These are phyloP conservation scores for Halocynthia aurantium DNA, from an alignment of 23 tunicate genomes.

Conservation along the genomic window DNA sequence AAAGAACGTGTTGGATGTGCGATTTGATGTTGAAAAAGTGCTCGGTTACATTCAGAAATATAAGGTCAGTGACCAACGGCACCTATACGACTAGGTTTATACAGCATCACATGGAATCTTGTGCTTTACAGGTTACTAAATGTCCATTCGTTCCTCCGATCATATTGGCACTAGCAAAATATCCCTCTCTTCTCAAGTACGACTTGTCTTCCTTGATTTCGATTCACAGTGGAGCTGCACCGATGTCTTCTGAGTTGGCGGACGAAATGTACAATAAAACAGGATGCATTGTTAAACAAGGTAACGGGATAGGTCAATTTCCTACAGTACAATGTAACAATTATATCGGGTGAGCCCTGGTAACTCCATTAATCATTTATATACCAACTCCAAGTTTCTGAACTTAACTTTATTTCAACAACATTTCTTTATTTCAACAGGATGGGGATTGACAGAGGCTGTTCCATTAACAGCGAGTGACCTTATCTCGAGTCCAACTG, in stretches of 20 bases:
- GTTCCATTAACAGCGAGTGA: conserved; percentile 28
- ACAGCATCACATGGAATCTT: background rate
- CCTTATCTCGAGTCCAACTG: background rate
- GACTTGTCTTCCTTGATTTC: conserved; percentile 41
- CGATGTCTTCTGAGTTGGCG: conserved; percentile 37
- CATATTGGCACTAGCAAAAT: conserved; percentile 47
- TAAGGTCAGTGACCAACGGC: conserved; percentile 24
- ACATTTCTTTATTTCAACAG: conserved; percentile 8
- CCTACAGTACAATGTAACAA: too few relatives aligned
- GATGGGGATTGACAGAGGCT: conserved; percentile 63
- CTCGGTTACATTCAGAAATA: conserved; percentile 25
- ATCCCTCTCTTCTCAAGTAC: conserved; percentile 32
- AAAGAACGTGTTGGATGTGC: conserved; percentile 28
- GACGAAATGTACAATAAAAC: conserved; percentile 14
- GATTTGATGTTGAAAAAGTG: conserved; percentile 37
- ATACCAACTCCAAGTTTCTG: background rate
- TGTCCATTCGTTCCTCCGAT: conserved; percentile 45
- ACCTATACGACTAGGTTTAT: background rate
- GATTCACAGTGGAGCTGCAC: conserved; percentile 57
- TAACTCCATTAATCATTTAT: too few relatives aligned
- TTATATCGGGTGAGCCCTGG: too few relatives aligned
- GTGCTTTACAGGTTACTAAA: conserved; percentile 10
- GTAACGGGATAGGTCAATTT: conserved; percentile 17
- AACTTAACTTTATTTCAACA: too few relatives aligned
- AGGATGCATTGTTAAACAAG: conserved; percentile 28